A percentile compares a stretch with the other conserved stretches of the same genome.
Conservation (phyloP, 2,888 invertebrate species). For the Harpagoxenus sublaevis region DNA sequence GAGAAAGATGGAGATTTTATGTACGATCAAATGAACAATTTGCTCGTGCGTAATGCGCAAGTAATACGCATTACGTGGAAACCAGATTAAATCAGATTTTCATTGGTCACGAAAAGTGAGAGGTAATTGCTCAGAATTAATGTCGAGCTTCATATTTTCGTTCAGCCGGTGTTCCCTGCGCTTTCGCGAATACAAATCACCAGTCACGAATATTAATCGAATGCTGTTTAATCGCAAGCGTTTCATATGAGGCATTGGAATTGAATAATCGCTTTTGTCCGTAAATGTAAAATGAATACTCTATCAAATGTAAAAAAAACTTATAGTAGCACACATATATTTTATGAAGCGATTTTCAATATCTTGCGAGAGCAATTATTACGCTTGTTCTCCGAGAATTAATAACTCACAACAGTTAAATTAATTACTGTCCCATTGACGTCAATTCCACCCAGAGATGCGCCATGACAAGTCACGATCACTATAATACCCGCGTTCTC, state of each 20-base stretch:
- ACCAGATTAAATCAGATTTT: slow-evolving; percentile 61
- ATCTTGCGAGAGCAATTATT: slow-evolving; percentile 1
- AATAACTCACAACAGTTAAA: neutral
- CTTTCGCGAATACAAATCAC: slow-evolving; percentile 37
- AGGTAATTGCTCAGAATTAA: slow-evolving; percentile 68
- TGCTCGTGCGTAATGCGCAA: slow-evolving; percentile 55
- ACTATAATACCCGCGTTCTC: slow-evolving; percentile 26
- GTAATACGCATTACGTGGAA: slow-evolving; percentile 63
- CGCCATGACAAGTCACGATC: slow-evolving; percentile 22
- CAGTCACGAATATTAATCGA: slow-evolving; percentile 30
- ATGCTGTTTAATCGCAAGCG: slow-evolving; percentile 20
- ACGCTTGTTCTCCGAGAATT: neutral
- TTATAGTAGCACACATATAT: neutral
- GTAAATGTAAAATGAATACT: slow-evolving; percentile 1
- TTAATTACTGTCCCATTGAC: neutral
- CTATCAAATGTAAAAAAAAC: neutral
- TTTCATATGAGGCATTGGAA: slow-evolving; percentile 8
- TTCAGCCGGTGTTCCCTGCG: neutral
- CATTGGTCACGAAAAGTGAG: slow-evolving; percentile 62
- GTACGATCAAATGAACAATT: slow-evolving; percentile 53
- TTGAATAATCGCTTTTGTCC: slow-evolving; percentile 14
- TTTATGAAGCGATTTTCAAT: slow-evolving; percentile 4
- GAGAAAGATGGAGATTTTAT: slow-evolving; percentile 51
- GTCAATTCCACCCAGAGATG: slow-evolving; percentile 7
- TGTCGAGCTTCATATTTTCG: slow-evolving; percentile 59